Evolutionary conservation across 2,113 vertebrate genomes (phyloP).

Genomic region (Canis aureus): DNA sequence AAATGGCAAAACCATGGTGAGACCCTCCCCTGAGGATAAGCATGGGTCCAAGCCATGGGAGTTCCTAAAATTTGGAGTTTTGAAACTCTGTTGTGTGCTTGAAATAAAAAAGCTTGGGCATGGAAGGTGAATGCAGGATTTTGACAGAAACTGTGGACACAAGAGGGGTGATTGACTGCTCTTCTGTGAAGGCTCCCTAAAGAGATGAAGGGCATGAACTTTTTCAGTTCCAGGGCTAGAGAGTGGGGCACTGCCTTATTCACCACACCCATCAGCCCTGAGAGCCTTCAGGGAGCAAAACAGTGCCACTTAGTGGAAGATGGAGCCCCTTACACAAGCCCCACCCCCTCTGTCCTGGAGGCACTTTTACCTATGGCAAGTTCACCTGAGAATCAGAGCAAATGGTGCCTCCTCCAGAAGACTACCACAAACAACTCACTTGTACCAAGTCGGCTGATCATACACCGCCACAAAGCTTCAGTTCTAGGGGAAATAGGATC

Average conservation of each 20-base stretch:
- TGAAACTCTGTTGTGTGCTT: no score
- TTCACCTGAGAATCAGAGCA: background rate
- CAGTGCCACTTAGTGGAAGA: background rate
- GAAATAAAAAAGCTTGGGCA: no score
- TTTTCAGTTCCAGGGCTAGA: background rate
- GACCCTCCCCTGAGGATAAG: no score
- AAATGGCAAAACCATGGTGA: no score
- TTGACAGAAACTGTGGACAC: no score
- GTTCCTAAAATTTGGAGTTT: no score
- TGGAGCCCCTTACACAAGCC: background rate
- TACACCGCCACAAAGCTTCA: background rate
- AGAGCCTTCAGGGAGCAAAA: background rate
- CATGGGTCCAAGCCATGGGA: no score
- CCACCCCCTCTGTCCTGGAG: background rate
- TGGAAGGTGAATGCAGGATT: no score
- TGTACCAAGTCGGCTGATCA: background rate
- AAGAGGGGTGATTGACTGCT: no score
- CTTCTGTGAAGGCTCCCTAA: no score
- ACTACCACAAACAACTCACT: background rate
- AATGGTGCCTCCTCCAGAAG: background rate
- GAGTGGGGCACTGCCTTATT: background rate
- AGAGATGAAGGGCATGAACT: background rate
- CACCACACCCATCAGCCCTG: background rate
- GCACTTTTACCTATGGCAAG: background rate
- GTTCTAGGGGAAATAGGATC: background rate